Percentiles rank a stretch among this genome's conserved stretches.
phyloP scores from a whole-genome alignment of 2,113 vertebrate species.

The Syrmaticus mikado region DNA sequence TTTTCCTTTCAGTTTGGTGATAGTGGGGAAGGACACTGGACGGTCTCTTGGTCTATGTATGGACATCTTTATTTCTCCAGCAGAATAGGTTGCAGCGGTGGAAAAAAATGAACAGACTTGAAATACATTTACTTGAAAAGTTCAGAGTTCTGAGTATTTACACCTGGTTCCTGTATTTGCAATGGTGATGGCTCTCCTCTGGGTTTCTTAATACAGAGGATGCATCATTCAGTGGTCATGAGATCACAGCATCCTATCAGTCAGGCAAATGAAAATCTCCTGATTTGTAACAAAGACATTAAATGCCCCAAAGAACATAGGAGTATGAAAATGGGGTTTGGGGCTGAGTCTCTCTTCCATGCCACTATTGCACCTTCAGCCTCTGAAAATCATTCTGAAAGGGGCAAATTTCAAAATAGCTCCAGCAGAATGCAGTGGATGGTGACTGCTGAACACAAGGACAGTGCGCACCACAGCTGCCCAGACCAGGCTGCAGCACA shows the following conservation, averaged over 20 bases:
- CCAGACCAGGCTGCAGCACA: neutral
- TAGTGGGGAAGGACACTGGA: neutral
- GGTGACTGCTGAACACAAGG: neutral
- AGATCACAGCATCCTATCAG: neutral
- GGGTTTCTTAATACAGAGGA: neutral
- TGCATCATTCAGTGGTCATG: neutral
- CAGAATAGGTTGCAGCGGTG: neutral
- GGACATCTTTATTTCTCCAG: neutral
- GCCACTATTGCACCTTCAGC: neutral
- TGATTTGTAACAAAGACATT: neutral
- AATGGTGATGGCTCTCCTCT: neutral
- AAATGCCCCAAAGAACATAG: neutral
- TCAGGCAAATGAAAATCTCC: neutral
- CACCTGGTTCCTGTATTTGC: neutral
- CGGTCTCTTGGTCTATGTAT: neutral
- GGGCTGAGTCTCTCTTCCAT: neutral
- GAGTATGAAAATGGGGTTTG: neutral
- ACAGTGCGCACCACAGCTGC: neutral
- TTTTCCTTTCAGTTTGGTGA: neutral
- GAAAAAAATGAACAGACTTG: neutral
- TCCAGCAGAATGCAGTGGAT: neutral
- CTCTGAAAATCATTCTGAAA: neutral
- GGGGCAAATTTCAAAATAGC: neutral
- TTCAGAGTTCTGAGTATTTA: neutral
- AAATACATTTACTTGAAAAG: neutral